Base-by-base conservation (phyloP, 2,888 invertebrate species). In the Acrobasis repandana region DNA sequence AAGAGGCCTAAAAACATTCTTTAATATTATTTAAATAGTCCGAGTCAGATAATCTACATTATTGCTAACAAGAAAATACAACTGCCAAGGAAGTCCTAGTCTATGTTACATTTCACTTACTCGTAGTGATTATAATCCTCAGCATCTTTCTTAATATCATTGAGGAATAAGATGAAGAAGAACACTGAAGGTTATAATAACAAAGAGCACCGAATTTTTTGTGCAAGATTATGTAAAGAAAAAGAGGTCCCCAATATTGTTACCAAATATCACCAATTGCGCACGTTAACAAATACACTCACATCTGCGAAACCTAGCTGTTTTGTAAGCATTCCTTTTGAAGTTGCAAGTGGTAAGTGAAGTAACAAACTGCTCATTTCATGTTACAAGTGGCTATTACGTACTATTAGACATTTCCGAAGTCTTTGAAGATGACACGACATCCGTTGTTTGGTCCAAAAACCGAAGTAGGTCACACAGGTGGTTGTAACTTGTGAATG, bases 351-450 rank as follows among this genome's bases (percentile, higher is more conserved):
- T 18, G 52, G 33, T 43, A 16, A 18, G 33, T n/a, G n/a, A 14
- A n/a, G 14, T 10, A 34, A 60, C 58, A 58, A 34, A 60, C 46
- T 15, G 8, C 18, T 9, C 46, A 47, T 60, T 52, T 52, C 60
- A 10, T 47, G 15, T 54, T 47, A 60, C 60, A 60, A 60, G 60
- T 60, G 33, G 60, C 28, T 33, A 43, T 51, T 43, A 52, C 52
- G 14, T 20, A 38, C 9, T 43, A 8, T 56, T 48, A 48, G 18
- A 9, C 46, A 33, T 20, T 38, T n/a, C 33, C 9, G 16, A 56
- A 47, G 15, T 47, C 47, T 48, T 57, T 48, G 34, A 47, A 48
- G 48, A 57, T 38, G 38, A 48, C 28, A 33, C 38, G 18, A 15
- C 47, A 48, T 57, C 57, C 57, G 48, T 48, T 48, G 57, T 57